phyloP scores from a whole-genome alignment of 2,888 invertebrate genomes.

The Caenorhabditis auriculariae region DNA sequence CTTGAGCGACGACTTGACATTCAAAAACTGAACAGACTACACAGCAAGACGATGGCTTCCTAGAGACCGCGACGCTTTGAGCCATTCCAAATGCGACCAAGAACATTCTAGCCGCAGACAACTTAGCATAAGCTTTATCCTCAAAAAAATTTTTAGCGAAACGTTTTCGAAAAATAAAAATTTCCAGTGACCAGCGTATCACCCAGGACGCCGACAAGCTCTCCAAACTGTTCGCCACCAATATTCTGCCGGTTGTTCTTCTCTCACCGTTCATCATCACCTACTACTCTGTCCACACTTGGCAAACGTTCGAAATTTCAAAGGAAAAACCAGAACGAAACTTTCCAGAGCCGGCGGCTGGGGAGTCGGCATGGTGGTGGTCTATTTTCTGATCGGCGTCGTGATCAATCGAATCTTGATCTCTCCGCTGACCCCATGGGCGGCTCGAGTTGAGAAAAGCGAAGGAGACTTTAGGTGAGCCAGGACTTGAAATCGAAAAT shows the following conservation, averaged over 20 bases:
- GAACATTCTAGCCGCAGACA: too few species aligned
- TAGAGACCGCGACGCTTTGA: too few species aligned
- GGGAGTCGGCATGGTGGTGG: conserved; percentile 68
- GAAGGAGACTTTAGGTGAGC: conserved; percentile 70
- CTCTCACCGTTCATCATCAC: conserved; percentile 68
- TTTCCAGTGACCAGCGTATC: conserved; percentile 68
- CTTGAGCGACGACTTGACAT: too few species aligned
- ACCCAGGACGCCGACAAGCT: conserved; percentile 69
- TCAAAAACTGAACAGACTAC: too few species aligned
- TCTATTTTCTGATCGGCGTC: conserved; percentile 69
- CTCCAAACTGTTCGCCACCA: conserved; percentile 64
- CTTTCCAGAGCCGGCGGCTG: conserved; percentile 67
- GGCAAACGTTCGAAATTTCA: conserved; percentile 63
- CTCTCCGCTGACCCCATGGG: conserved; percentile 67
- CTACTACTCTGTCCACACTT: conserved; percentile 69
- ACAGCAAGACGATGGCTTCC: too few species aligned
- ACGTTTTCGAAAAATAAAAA: not conserved
- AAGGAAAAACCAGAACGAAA: not conserved
- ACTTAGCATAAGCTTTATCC: not conserved
- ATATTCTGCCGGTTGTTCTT: conserved; percentile 48
- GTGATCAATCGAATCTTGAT: conserved; percentile 69
- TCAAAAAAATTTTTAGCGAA: too few species aligned
- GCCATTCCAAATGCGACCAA: too few species aligned
- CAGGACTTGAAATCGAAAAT: not conserved
- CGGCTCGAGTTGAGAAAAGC: conserved; percentile 68